A percentile compares a stretch with the other conserved stretches of the same genome.
Conservation (phyloP, 2,888 invertebrate species). For the Polymixis flavicincta region DNA sequence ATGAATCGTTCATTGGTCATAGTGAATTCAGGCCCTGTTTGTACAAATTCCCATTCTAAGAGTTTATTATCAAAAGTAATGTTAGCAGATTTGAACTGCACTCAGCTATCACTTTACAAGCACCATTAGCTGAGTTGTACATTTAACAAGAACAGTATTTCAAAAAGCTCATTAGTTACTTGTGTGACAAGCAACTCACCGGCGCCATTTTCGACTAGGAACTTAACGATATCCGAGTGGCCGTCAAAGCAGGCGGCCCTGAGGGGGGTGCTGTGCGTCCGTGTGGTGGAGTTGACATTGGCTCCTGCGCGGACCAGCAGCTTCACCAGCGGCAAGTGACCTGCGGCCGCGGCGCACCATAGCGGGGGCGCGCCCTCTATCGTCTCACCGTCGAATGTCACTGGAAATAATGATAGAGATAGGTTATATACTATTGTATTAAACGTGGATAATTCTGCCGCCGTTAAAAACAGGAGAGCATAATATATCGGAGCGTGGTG, state of each 20-base stretch:
- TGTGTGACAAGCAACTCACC: too few relatives aligned
- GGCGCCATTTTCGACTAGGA: conserved; percentile 97
- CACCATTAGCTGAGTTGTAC: neutral
- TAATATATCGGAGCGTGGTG: too few relatives aligned
- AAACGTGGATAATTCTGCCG: neutral
- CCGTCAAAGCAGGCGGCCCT: conserved; percentile 99
- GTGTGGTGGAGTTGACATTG: conserved; percentile 97
- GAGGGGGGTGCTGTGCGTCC: conserved; percentile 98
- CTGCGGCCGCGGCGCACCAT: conserved; percentile 99
- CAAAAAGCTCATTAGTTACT: too few relatives aligned
- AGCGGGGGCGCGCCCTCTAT: conserved; percentile 99
- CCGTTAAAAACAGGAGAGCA: too few relatives aligned
- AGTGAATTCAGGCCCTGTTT: too few relatives aligned
- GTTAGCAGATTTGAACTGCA: neutral
- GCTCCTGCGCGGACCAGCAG: conserved; percentile 96
- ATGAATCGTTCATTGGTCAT: too few relatives aligned
- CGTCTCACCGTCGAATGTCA: conserved; percentile 99
- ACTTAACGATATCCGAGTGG: conserved; percentile 98
- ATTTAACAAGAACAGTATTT: neutral
- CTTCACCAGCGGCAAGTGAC: conserved; percentile 96
- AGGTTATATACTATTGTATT: neutral
- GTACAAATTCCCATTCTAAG: too few relatives aligned
- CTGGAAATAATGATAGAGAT: conserved; percentile 82
- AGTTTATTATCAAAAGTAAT: too few relatives aligned
- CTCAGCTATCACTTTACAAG: neutral